phyloP scores from a whole-genome alignment of 2,888 invertebrate species.

The Mycalesis mineus region DNA sequence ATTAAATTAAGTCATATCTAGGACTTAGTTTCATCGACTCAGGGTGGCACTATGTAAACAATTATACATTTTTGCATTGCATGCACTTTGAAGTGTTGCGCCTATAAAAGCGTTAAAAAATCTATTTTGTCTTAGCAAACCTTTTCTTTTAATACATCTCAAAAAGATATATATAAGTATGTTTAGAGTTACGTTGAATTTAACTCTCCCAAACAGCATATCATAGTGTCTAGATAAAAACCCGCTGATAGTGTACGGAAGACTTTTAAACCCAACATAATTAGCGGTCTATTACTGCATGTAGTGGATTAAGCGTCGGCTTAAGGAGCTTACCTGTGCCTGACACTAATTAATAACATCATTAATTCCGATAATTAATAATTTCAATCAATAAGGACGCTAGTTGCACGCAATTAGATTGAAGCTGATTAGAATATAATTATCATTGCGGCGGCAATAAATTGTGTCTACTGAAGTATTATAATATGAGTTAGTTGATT shows the following conservation, averaged over 20 bases:
- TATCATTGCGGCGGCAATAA: slow-evolving; percentile 1
- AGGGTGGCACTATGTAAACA: no score
- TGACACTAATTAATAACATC: slow-evolving; percentile 27
- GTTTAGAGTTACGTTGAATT: no score
- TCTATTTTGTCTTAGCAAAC: no score
- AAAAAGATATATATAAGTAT: no score
- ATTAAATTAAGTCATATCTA: no score
- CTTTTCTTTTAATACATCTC: no score
- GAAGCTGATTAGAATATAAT: slow-evolving; percentile 17
- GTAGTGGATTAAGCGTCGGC: slow-evolving; percentile 14
- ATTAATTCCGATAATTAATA: slow-evolving; percentile 29
- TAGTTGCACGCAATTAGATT: slow-evolving; percentile 19
- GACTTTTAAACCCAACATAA: neutral
- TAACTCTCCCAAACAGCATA: no score
- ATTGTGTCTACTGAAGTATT: slow-evolving; percentile 5
- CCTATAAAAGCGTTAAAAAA: no score
- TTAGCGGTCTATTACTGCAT: slow-evolving; percentile 1
- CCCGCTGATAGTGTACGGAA: neutral
- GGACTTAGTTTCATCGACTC: no score
- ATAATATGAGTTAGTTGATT: neutral
- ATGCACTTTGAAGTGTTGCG: no score
- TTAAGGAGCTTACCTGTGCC: slow-evolving; percentile 24
- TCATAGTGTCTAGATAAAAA: neutral
- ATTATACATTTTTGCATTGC: no score
- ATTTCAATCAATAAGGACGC: slow-evolving; percentile 27